These are phyloP conservation scores for Stomorhina lunata DNA, from an alignment of 2,888 invertebrate genomes.

Conservation along the genomic window DNA sequence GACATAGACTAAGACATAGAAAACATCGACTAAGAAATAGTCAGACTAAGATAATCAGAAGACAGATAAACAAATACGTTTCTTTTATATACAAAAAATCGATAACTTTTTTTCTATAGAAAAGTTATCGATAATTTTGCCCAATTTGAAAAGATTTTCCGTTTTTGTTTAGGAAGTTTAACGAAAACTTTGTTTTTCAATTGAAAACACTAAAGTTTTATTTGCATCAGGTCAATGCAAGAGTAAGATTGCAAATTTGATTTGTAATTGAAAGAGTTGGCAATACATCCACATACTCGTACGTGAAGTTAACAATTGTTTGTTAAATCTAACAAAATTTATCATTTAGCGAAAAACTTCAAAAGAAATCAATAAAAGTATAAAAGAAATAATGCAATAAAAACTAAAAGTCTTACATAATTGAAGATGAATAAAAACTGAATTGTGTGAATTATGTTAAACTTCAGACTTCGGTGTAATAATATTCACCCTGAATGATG, in stretches of 20 bases:
- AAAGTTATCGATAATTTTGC: no score
- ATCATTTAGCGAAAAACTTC: background rate
- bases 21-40: no score
- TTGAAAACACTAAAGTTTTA: no score
- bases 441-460: conserved; percentile 42
- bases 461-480: conserved; percentile 9
- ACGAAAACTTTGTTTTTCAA: no score
- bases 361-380: background rate
- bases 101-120: no score
- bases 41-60: no score
- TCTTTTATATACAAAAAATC: no score
- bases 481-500: conserved; percentile 47
- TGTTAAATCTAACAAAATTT: background rate
- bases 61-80: no score
- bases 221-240: no score
- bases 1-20: no score
- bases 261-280: background rate
- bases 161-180: no score
- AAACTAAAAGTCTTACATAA: conserved; percentile 30
- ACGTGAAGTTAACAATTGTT: conserved; percentile 11
- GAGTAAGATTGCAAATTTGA: background rate
- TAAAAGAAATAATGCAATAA: conserved; percentile 13
- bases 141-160: no score
- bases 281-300: background rate
- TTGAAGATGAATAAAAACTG: background rate